Evolutionary conservation across 1,140 invertebrate genomes (phyloP), one percentile per base, ranked within the genome.

Genomic region (Conus ventricosus): DNA sequence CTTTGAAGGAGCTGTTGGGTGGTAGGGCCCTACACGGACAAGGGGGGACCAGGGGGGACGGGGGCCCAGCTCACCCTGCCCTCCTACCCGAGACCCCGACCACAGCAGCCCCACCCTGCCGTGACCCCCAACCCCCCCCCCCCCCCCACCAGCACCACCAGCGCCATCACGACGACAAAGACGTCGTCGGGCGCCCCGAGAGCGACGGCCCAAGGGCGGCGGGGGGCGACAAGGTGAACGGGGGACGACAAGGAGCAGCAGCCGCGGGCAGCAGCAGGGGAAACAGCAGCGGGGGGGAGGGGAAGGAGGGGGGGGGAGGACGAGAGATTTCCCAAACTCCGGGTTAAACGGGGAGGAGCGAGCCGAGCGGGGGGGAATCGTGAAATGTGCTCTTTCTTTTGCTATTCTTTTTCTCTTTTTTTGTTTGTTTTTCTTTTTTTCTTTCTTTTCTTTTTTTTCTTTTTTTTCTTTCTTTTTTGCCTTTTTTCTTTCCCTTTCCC

Each of bases 1-100:
- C 97, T 11, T 98, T 98, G 97, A 98, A 98, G 92, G 98, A 98
- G 93, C 95, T 98, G 85, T 95, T 98, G 15, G 97, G 98, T 98
- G 97, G 97, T 98, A 98, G 94, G 98, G 98, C 1, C 98, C 98
- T 93, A 97, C 97, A 89, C 97, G 97, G 90, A 39, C 39, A 39
- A 97, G 97, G 91, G 96, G 97, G 27, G 96, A 96, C 94, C 95
- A 92, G 67, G 88, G 91, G 2, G 93, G 96, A 94, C 94, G n/a
- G n/a, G n/a, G 39, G 92, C 95, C 87, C 90, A 95, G 78, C 83
- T 95, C 17, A 94, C 95, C 67, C 90, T 95, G 23, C 87, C 93
- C 15, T 91, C 91, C 20, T 93, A 91, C 86, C 88, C 87, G 67
- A 13, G 67, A 23, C 88, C 15, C 75, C 20, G 23, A 25, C 63